These are phyloP conservation scores for Hippocampus mohnikei DNA, from an alignment of 2,113 vertebrate genomes.

Conservation along the genomic window DNA sequence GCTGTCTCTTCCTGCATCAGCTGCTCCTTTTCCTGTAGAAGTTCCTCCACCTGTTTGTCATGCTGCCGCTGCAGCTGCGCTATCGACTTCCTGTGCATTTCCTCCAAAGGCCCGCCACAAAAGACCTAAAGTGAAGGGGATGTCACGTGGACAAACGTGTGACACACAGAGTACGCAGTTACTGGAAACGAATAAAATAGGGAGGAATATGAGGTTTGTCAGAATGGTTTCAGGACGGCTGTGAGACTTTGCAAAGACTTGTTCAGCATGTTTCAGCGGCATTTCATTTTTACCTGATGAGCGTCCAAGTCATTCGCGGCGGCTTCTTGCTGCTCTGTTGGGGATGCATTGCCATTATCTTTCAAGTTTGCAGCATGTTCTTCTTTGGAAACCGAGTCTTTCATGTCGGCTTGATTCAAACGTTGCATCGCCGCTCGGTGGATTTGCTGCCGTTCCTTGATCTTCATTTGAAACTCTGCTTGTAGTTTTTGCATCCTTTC, in stretches of 20 bases:
- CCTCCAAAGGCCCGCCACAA: conserved; percentile 84
- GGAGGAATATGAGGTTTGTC: too few relatives aligned
- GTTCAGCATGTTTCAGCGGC: not conserved
- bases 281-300: conserved; percentile 74
- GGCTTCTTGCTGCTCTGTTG: conserved; percentile 53
- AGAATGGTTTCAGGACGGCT: too few relatives aligned
- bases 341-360: not conserved
- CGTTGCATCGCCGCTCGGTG: conserved; percentile 82
- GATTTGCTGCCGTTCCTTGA: conserved; percentile 80
- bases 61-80: conserved; percentile 87
- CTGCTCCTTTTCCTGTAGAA: conserved; percentile 85
- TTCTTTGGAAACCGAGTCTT: conserved; percentile 33
- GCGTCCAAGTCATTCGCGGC: conserved; percentile 83
- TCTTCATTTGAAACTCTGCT: conserved; percentile 79
- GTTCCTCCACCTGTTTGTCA: conserved; percentile 83
- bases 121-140: conserved; percentile 69
- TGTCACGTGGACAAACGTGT: not conserved
- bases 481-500: conserved; percentile 80
- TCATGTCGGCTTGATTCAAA: conserved; percentile 75
- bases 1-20: conserved; percentile 88
- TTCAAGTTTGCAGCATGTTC: conserved; percentile 8
- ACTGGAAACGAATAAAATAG: not conserved
- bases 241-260: not conserved
- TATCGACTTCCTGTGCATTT: conserved; percentile 84
- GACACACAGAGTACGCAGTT: not conserved